phyloP scores from a whole-genome alignment of 1,140 invertebrate species.

The Scaptodrosophila lebanonensis region DNA sequence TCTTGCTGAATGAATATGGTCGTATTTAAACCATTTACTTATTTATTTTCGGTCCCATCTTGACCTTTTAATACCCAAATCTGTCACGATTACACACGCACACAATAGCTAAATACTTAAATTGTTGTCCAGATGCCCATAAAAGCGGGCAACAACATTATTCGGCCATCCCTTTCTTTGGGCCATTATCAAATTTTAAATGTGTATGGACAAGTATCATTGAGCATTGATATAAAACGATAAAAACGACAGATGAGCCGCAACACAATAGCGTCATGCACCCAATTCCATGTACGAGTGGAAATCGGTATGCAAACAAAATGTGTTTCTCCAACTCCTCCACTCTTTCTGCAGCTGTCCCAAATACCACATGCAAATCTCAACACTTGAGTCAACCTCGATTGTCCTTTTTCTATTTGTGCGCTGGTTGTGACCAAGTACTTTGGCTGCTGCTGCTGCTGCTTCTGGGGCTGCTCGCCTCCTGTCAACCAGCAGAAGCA shows the following conservation, averaged over 20 bases:
- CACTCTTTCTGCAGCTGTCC: neutral
- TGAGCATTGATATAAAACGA: slow-evolving; percentile 52
- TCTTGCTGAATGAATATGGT: too few species aligned
- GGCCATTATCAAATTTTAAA: slow-evolving; percentile 58
- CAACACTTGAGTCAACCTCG: slow-evolving; percentile 45
- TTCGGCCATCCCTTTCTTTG: slow-evolving; percentile 48
- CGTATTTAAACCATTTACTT: too few species aligned
- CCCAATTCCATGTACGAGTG: slow-evolving; percentile 28
- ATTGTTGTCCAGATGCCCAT: slow-evolving; percentile 42
- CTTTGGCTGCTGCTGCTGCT: slow-evolving; percentile 40
- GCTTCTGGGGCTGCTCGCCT: slow-evolving; percentile 3
- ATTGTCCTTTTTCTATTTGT: slow-evolving; percentile 44
- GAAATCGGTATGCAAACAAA: slow-evolving; percentile 17
- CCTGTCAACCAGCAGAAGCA: neutral
- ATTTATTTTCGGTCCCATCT: slow-evolving; percentile 17
- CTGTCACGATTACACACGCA: slow-evolving; percentile 7
- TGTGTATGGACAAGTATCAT: slow-evolving; percentile 47
- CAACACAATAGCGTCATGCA: slow-evolving; percentile 3
- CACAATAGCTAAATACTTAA: slow-evolving; percentile 29
- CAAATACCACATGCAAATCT: slow-evolving; percentile 52
- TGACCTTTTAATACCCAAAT: slow-evolving; percentile 34
- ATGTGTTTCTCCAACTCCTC: neutral
- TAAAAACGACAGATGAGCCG: slow-evolving; percentile 56
- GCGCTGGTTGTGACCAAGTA: slow-evolving; percentile 35
- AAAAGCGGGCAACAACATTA: slow-evolving; percentile 27